Base-by-base conservation (phyloP, 2,797 vertebrate genomes). In the Enoplosus armatus region DNA sequence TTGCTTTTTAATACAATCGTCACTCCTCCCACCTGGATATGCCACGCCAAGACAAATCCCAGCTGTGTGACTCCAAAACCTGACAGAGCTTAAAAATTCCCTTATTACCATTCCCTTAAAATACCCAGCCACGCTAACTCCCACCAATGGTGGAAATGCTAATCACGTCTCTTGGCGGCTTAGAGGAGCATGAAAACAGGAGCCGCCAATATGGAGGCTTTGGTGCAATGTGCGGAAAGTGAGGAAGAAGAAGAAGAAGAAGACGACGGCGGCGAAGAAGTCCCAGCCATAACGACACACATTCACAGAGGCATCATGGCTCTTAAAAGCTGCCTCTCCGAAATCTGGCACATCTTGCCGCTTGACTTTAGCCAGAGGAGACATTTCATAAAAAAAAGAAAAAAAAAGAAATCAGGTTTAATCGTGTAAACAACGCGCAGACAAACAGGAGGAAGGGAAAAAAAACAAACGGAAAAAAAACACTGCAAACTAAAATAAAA, bases 1-100 rank as follows among this genome's bases (percentile, higher is more conserved):
- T 94, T 94, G 92, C 93, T 93, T 94, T 94, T 94, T 94, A 95
- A 94, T 94, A 94, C 93, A 93, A 94, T 94, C 90, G 89, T 94
- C 92, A 91, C 87, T 94, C 90, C 89, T 94, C 92, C 92, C 93
- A 93, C 94, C 93, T 92, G 92, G 89, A 93, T 89, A 82, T 87
- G 92, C 90, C 87, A 85, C 80, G 88, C 90, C 92, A 87, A 94
- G 91, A 93, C 94, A 94, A 95, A 95, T 94, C 95, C 91, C 93
- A 93, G 90, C 93, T 93, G 94, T 92, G 90, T 90, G 88, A 88
- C 89, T 92, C 90, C 86, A 82, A 89, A 94, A 92, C 90, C 90
- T 88, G 88, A 92, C 90, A 79, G 90, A 86, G 87, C 91, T 92
- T 90, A 89, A 92, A 91, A 92, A 91, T 89, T 92, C 88, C 88